Evolutionary conservation across 2,888 invertebrate genomes (phyloP).

Genomic region (Rhingia campestris): DNA sequence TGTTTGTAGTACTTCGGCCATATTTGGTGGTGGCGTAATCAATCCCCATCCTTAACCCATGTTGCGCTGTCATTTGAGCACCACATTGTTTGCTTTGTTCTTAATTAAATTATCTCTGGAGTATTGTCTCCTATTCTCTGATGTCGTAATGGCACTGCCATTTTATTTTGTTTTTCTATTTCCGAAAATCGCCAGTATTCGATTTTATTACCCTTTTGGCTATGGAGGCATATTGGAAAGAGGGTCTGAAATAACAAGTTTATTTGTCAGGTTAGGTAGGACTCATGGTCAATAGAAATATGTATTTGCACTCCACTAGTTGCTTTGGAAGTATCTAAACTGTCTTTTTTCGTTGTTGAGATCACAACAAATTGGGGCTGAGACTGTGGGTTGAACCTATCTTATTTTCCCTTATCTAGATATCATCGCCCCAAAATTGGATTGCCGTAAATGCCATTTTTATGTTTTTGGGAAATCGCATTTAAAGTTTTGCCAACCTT

Average conservation of each 20-base stretch:
- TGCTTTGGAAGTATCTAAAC: too few species aligned
- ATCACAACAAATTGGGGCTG: too few species aligned
- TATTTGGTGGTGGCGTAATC: constrained; percentile 42
- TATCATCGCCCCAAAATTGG: too few species aligned
- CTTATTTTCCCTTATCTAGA: too few species aligned
- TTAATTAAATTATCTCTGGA: constrained; percentile 57
- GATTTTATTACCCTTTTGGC: constrained; percentile 42
- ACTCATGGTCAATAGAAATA: too few species aligned
- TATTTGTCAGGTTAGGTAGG: background rate
- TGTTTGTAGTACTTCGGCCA: constrained; percentile 37
- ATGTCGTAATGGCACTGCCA: constrained; percentile 13
- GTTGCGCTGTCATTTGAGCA: constrained; percentile 34
- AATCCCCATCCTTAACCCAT: constrained; percentile 31
- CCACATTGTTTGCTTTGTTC: constrained; percentile 45
- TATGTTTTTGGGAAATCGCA: too few species aligned
- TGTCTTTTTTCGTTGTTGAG: too few species aligned
- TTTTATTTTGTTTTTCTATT: constrained; percentile 29
- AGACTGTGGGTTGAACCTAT: too few species aligned
- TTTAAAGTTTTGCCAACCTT: too few species aligned
- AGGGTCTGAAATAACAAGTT: constrained; percentile 2
- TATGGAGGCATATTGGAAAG: background rate
- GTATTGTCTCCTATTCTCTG: constrained; percentile 31
- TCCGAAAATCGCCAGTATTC: constrained; percentile 24
- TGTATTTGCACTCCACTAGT: too few species aligned
- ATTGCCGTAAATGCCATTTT: too few species aligned